Conservation (phyloP, 2,113 vertebrate species). For the Thalassarche chlororhynchos region DNA sequence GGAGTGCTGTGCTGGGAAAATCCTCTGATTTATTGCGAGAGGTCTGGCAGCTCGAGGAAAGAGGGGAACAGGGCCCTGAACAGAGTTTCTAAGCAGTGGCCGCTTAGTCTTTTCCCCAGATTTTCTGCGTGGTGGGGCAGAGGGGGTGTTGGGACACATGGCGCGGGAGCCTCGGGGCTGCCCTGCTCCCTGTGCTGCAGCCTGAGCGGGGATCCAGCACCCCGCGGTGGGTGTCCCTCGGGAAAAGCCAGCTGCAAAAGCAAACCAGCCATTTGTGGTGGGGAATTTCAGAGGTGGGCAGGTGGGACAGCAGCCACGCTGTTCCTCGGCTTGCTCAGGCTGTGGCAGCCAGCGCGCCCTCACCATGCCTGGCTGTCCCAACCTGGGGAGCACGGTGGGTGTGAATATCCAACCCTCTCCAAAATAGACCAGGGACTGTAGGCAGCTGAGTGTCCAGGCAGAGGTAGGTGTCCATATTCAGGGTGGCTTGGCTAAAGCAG, state of each 20-base stretch:
- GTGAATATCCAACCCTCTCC: background rate
- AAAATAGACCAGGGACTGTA: background rate
- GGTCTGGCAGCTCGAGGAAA: background rate
- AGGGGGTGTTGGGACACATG: accelerated
- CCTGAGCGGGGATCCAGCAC: background rate
- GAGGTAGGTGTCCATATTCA: background rate
- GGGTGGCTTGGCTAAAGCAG: background rate
- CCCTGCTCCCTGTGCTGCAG: background rate
- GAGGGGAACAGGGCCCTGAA: background rate
- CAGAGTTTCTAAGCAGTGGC: background rate
- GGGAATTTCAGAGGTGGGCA: background rate
- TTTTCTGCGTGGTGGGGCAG: background rate
- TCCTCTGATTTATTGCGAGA: background rate
- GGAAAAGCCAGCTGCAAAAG: background rate
- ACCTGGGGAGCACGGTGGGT: too few species aligned
- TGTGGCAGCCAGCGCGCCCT: background rate
- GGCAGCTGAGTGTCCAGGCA: background rate
- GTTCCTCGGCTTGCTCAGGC: background rate
- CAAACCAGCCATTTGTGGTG: background rate
- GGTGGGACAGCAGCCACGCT: background rate
- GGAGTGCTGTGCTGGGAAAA: background rate
- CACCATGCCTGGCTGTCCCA: background rate
- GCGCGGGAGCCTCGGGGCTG: accelerated
- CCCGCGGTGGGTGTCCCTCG: accelerated
- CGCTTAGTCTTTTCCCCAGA: background rate